Percentiles rank a stretch among this genome's conserved stretches.
These are phyloP conservation scores for Crotophaga sulcirostris DNA, from an alignment of 2,113 vertebrate genomes.

Conservation along the genomic window DNA sequence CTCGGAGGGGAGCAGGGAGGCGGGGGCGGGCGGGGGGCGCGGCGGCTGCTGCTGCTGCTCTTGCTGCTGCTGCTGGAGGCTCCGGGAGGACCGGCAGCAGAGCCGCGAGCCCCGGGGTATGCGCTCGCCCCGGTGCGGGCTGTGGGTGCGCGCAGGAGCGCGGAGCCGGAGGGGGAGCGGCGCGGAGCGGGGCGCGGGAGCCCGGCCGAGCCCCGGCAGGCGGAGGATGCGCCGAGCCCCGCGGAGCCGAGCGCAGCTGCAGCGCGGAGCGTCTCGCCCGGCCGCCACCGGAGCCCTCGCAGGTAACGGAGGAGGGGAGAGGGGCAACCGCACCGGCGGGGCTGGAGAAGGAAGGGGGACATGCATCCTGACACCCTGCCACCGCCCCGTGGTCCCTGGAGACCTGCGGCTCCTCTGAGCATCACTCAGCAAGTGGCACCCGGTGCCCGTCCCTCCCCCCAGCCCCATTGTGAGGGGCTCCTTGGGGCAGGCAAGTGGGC, in stretches of 20 bases:
- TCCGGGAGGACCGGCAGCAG: neutral
- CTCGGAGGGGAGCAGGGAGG: neutral
- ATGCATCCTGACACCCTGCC: neutral
- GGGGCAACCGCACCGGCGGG: neutral
- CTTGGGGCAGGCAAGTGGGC: neutral
- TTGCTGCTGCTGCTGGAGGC: no score
- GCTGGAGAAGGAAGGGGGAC: no score
- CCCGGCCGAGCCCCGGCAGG: constrained; percentile 24
- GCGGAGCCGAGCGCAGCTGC: constrained; percentile 27
- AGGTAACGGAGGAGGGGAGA: neutral
- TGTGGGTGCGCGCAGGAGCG: neutral
- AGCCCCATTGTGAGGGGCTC: neutral
- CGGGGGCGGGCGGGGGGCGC: neutral
- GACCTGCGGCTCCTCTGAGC: neutral
- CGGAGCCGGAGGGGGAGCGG: neutral
- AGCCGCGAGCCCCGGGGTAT: neutral
- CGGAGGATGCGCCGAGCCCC: constrained; percentile 42
- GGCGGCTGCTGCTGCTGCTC: neutral
- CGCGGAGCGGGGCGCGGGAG: neutral
- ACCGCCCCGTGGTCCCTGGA: neutral
- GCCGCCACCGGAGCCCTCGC: neutral
- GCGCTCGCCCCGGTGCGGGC: neutral
- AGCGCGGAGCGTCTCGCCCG: constrained; percentile 1
- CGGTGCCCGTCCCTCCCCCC: no score
- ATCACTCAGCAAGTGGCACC: neutral